Evolutionary conservation across 2,888 invertebrate genomes (phyloP), one percentile per base, ranked within the genome.

Genomic region (Pterostichus madidus): DNA sequence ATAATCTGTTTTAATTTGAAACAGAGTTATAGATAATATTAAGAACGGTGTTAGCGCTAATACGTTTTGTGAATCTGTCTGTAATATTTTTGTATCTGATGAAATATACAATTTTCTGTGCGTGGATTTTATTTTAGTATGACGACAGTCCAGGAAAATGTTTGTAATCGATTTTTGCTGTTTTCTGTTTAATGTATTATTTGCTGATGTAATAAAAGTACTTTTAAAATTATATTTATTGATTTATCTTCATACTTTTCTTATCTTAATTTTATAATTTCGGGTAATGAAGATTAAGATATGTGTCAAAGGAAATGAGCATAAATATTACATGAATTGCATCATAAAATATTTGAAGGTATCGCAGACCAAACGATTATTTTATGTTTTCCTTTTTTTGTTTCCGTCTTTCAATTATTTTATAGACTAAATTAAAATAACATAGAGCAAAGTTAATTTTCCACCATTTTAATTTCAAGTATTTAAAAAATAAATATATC

Each of bases 171-270:
- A 44, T n/a, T 17, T 56, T 56, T 56, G 8, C 11, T 15, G 56
- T 15, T 56, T 56, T 13, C 5, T 56, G 0, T 56, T 56, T 17
- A 56, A 56, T 17, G 17, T 17, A 71, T 31, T 52, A 75, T 52
- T 75, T 49, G 49, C 52, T 52, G 49, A 52, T 75, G 49, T 75
- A 73, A 49, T 46, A 46, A 15, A 71, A 71, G 32, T 17, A 49
- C 49, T 39, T 52, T 39, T 15, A 46, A 75, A 75, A 52, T 31
- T 73, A n/a, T 49, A 4, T 24, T 46, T 73, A 49, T 73, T 73
- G 15, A 49, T 24, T 24, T 71, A 71, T 71, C 39, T 39, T 39
- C 39, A 5, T 44, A 7, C 7, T 6, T 61, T 32, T 15, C 44
- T 71, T 71, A 71, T 71, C 68, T 13, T 10, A 56, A 56, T 56